Base-by-base conservation (phyloP, 2,888 invertebrate genomes). In the Thalpophila matura region DNA sequence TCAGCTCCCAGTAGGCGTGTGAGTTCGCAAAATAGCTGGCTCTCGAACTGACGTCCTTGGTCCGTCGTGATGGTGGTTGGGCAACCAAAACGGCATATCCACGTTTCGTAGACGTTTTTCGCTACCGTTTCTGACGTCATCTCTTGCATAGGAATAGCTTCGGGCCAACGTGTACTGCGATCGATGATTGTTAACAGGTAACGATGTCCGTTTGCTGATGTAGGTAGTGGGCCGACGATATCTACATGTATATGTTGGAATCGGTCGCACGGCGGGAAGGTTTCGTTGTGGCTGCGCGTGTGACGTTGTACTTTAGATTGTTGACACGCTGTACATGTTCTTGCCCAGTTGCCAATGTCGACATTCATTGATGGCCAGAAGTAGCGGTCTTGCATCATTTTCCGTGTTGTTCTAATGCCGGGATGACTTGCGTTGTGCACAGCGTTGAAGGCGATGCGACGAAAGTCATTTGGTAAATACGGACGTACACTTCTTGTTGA, bases 161-260 rank as follows among this genome's bases (percentile, higher is more conserved):
- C 46, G n/a, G 46, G 22, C 46, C 46, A 31, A 9, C 31, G 46
- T n/a, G 46, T 46, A 6, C 7, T n/a, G 20, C 46, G 31, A 6
- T 46, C 46, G 46, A 46, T 46, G 4, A 46, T 31, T 2, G 29
- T 29, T 2, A 29, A 7, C 12, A 29, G 29, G 29, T 7, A 29
- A 5, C 29, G 29, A 29, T 46, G 46, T 46, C 7, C 46, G 29
- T 14, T 10, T 10, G 29, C 20, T 9, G 29, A 31, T 6, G 46
- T 46, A 46, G 46, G 29, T 9, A 46, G 46, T 18, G 31, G 31
- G 1, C 46, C 29, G 29, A 46, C 31, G 4, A 46, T 46, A 20
- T 43, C 43, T 2, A n/a, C n/a, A n/a, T 42, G 42, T 24, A 42
- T 24, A 16, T 42, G 42, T 26, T 26, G 24, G 9, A 46, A 46